Evolutionary conservation across 1,140 invertebrate genomes (phyloP), one percentile per base, ranked within the genome.

Genomic region (Copidosoma floridanum): DNA sequence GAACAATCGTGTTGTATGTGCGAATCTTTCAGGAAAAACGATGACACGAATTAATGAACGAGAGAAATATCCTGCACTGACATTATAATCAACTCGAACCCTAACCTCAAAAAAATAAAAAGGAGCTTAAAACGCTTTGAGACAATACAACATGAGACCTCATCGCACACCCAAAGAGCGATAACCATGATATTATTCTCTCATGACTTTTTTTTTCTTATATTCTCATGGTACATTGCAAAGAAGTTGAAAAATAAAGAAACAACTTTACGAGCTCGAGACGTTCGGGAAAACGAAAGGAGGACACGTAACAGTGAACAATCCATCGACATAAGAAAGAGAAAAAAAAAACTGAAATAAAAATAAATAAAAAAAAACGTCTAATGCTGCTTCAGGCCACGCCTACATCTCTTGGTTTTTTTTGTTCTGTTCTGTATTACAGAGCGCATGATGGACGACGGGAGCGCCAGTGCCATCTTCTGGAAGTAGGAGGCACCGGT

Each of bases 361-460:
- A 16, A 23, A 16, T 29, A 41, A 54, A 8, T 29, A 32, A 47
- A 47, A 26, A 43, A 14, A n/a, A n/a, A n/a, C n/a, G n/a, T n/a
- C n/a, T n/a, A n/a, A n/a, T n/a, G n/a, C n/a, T n/a, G n/a, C n/a
- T n/a, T 14, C 23, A 58, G 38, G 48, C 57, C 57, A 59, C 50
- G 51, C 51, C 58, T 60, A 60, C 50, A 55, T 55, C 38, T 61
- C 59, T 61, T 61, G 48, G 52, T 75, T 75, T 71, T 75, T 82
- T 83, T 78, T 84, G 77, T 84, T 85, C 78, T 84, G 77, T 84
- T 85, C 81, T 84, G 77, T 81, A 83, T 85, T 84, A 69, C 83
- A 61, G 83, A 85, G 81, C 82, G 81, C 80, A 82, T 83, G 81
- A 84, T 81, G 82, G 79, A 80, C 76, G 80, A 80, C 78, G 77